Base-by-base conservation (phyloP, 2,113 vertebrate genomes). In the Vimba vimba region DNA sequence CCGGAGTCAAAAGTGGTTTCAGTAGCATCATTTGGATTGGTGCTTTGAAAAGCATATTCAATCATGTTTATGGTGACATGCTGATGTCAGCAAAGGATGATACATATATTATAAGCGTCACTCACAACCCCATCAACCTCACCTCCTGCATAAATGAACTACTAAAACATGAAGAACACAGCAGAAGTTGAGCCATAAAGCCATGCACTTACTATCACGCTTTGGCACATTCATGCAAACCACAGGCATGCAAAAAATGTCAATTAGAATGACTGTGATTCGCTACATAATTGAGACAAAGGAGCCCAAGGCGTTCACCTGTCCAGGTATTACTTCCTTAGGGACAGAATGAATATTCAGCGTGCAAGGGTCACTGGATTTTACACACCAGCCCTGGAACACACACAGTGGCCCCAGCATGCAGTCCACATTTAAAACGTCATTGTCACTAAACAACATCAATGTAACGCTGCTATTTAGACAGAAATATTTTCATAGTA, bases 381-480 rank as follows among this genome's bases (percentile, higher is more conserved):
- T 94, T 84, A 96, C 95, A 93, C 95, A 96, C 95, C 95, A 96
- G 86, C 95, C 95, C 95, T 96, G 93, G 83, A 95, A 95, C 82
- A 94, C 68, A 94, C 90, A 94, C 88, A 81, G 69, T 89, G 25
- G 43, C 30, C 55, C 74, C 76, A 62, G 57, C 79, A 86, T 86
- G 85, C 85, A 47, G n/a, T 19, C 13, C 45, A 66, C 73, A 52
- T 75, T 57, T 45, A 62, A 36, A 59, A 39, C 6, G 39, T 45
- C 60, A 45, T 66, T 50, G 52, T 60, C 39, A 43, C 73, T 27
- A 33, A 45, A 91, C 36, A 79, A 77, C 81, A 79, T 57, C 45
- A 57, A 52, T 30, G 11, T 76, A 66, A 73, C 23, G 13, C 30
- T 69, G 36, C 5, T 10, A 66, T 47, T 71, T 69, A 71, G 64